A percentile compares a stretch with the other conserved stretches of the same genome.
These are phyloP conservation scores for Agriopis leucophaearia DNA, from an alignment of 2,888 invertebrate genomes.

Conservation along the genomic window DNA sequence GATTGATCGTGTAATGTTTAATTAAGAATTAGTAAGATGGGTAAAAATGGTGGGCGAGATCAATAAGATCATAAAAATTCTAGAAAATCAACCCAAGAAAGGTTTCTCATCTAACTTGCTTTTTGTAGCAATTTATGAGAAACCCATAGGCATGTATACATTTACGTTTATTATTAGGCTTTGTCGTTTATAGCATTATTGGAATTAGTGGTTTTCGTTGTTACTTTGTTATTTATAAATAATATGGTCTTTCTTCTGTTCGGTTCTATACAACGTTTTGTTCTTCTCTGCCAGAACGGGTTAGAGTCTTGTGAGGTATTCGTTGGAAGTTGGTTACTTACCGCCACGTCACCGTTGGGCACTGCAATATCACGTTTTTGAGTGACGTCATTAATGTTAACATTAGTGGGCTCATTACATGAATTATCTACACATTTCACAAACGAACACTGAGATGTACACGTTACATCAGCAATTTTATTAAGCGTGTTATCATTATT, in stretches of 20 bases:
- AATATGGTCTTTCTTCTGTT: constrained; percentile 83
- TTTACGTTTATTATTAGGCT: constrained; percentile 48
- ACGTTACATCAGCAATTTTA: constrained; percentile 65
- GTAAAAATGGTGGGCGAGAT: constrained; percentile 64
- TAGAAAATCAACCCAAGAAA: constrained; percentile 62
- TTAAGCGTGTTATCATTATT: constrained; percentile 67
- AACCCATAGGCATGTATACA: constrained; percentile 55
- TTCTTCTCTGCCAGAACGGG: constrained; percentile 81
- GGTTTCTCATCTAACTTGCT: constrained; percentile 75
- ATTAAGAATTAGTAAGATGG: constrained; percentile 50
- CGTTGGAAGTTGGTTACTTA: constrained; percentile 61
- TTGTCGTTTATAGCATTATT: constrained; percentile 58
- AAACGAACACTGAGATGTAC: constrained; percentile 66
- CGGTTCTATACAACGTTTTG: constrained; percentile 75
- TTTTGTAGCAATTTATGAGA: constrained; percentile 73
- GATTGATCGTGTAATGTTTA: constrained; percentile 41
- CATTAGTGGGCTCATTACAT: constrained; percentile 54
- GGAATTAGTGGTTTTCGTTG: constrained; percentile 62
- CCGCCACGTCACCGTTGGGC: constrained; percentile 61
- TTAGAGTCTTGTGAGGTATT: constrained; percentile 74
- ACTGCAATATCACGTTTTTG: constrained; percentile 61
- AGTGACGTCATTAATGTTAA: constrained; percentile 59
- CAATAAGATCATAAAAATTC: constrained; percentile 76
- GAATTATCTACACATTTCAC: constrained; percentile 58
- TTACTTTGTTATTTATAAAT: constrained; percentile 82